phyloP scores from a whole-genome alignment of 2,888 invertebrate species.

The Ecliptopera silaceata region DNA sequence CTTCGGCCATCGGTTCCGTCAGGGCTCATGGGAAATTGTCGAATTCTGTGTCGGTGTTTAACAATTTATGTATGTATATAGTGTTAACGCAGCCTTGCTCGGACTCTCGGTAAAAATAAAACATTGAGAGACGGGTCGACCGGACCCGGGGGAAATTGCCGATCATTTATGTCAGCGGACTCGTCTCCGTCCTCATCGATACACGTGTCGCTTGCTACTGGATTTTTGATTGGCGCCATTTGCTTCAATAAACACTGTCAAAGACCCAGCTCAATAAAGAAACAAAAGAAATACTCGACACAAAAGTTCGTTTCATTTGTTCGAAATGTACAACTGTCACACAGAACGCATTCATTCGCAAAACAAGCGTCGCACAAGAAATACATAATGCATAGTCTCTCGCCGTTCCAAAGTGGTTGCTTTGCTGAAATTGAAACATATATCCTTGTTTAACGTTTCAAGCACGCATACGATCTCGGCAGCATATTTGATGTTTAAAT shows the following conservation, averaged over 20 bases:
- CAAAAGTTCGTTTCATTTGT: conserved; percentile 19
- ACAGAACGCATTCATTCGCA: conserved; percentile 27
- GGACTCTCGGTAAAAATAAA: conserved; percentile 47
- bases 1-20: conserved; percentile 29
- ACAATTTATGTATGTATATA: conserved; percentile 46
- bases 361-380: conserved; percentile 28
- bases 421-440: conserved; percentile 23
- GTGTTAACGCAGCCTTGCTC: conserved; percentile 45
- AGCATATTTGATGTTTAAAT: conserved; percentile 33
- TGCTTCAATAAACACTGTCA: conserved; percentile 10
- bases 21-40: conserved; percentile 56
- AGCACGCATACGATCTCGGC: conserved; percentile 24
- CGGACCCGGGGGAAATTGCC: conserved; percentile 52
- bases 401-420: conserved; percentile 22
- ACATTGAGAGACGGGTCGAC: conserved; percentile 45
- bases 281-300: conserved; percentile 19
- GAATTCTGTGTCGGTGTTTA: conserved; percentile 47
- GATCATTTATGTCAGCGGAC: conserved; percentile 58
- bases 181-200: conserved; percentile 52
- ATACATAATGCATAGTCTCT: conserved; percentile 29
- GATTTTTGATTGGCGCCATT: conserved; percentile 27
- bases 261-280: conserved; percentile 8
- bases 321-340: conserved; percentile 24
- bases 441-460: conserved; percentile 18
- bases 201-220: conserved; percentile 39